Conservation (phyloP, 2,888 invertebrate genomes). For the Anthophora plumipes region DNA sequence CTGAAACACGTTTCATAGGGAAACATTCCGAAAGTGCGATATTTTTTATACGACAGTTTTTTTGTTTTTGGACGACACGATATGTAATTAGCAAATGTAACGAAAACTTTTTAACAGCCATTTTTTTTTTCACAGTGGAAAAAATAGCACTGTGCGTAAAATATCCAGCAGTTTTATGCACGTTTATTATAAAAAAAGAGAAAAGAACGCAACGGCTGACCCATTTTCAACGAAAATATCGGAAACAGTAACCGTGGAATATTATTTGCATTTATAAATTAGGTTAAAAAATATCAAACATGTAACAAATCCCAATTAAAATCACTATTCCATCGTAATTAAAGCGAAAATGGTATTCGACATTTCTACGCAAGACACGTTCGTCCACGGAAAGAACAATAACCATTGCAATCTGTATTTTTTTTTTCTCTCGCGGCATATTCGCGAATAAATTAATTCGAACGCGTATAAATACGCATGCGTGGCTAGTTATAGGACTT, state of each 20-base stretch:
- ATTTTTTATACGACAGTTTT: background rate
- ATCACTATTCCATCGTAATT: background rate
- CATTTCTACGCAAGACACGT: too few relatives aligned
- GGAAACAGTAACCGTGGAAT: background rate
- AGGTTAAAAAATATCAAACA: background rate
- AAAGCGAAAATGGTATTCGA: too few relatives aligned
- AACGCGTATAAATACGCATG: too few relatives aligned
- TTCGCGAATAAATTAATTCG: background rate
- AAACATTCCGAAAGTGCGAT: too few relatives aligned
- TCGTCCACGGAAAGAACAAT: too few relatives aligned
- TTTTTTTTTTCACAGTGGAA: background rate
- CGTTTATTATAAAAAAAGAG: background rate
- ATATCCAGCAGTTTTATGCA: background rate
- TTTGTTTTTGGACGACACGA: too few relatives aligned
- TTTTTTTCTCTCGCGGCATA: background rate
- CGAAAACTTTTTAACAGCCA: background rate
- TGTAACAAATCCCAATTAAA: background rate
- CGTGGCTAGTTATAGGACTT: too few relatives aligned
- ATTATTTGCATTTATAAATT: background rate
- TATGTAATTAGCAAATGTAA: background rate
- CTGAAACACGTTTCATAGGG: background rate
- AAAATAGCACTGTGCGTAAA: background rate
- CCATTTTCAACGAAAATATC: background rate
- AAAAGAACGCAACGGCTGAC: too few relatives aligned
- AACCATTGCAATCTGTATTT: background rate